Percentiles rank a stretch among this genome's conserved stretches.
Evolutionary conservation across 2,797 vertebrate genomes (phyloP).

Genomic region (Coluber constrictor): DNA sequence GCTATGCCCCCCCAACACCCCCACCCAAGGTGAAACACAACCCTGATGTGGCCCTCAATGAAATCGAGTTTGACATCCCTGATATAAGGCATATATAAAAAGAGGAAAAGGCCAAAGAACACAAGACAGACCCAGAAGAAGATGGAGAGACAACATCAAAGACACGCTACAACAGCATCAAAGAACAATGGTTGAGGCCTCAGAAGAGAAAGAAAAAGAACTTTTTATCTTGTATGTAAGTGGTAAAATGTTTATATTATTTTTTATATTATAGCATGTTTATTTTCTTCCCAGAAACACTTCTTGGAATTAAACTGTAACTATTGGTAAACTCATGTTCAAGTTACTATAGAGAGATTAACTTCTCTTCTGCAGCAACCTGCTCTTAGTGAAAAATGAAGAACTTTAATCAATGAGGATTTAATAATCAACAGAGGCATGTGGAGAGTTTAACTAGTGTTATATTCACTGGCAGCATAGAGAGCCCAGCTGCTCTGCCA

Average conservation of each 20-base stretch:
- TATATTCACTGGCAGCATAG: not conserved
- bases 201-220: not conserved
- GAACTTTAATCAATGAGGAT: not conserved
- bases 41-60: too few relatives aligned
- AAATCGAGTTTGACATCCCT: too few relatives aligned
- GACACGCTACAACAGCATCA: too few relatives aligned
- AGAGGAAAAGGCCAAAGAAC: not conserved
- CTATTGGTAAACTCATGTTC: not conserved
- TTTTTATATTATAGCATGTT: not conserved
- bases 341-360: not conserved
- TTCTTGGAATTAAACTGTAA: not conserved
- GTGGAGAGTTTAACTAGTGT: not conserved
- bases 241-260: too few relatives aligned
- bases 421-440: not conserved
- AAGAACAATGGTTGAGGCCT: not conserved
- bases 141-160: not conserved
- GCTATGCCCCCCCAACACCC: too few relatives aligned
- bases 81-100: not conserved
- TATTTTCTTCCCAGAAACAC: not conserved
- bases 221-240: not conserved
- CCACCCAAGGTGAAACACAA: too few relatives aligned
- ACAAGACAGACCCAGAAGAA: not conserved
- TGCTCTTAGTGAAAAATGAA: not conserved
- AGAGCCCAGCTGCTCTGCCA: not conserved
- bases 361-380: rapidly evolving